phyloP scores from a whole-genome alignment of 1,140 invertebrate species.

The Delia radicum region DNA sequence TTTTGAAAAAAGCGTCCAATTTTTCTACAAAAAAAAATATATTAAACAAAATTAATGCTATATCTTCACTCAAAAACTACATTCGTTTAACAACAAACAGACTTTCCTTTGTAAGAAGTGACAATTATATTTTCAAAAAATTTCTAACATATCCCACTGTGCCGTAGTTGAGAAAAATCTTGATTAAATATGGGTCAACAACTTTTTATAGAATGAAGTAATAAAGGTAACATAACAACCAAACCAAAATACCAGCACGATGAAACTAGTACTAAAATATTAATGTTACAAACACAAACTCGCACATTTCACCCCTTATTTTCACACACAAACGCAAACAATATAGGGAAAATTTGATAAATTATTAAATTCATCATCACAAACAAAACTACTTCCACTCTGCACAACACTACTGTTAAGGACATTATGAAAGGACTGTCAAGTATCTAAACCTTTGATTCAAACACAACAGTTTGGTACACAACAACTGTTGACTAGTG shows the following conservation, averaged over 20 bases:
- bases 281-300: background rate
- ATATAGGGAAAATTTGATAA: background rate
- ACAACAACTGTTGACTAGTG: background rate
- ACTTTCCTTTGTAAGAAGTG: no score
- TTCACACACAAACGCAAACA: background rate
- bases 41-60: no score
- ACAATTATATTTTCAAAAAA: no score
- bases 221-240: background rate
- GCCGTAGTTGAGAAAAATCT: background rate
- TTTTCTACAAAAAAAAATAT: no score
- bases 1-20: no score
- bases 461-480: background rate
- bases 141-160: background rate
- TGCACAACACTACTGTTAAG: background rate
- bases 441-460: background rate
- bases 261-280: background rate
- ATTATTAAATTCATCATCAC: conserved; percentile 5
- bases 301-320: background rate
- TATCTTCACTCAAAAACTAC: no score
- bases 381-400: background rate
- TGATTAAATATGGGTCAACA: background rate
- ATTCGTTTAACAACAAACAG: background rate
- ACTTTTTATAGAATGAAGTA: no score
- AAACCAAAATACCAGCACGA: background rate
- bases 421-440: background rate